These are phyloP conservation scores for Phalera bucephala DNA, from an alignment of 2,888 invertebrate genomes.

Conservation along the genomic window DNA sequence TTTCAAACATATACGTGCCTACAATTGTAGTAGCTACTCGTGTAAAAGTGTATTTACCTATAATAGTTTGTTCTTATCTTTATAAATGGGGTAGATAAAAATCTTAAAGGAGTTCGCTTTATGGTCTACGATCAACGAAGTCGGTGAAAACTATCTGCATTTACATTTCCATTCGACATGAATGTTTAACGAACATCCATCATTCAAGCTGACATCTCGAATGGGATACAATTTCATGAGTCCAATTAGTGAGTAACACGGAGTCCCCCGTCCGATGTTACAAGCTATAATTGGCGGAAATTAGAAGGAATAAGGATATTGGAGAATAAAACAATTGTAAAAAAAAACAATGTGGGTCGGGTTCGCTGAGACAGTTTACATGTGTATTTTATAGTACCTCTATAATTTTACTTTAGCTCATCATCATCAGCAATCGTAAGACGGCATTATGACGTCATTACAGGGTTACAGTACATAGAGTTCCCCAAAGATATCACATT, in stretches of 20 bases:
- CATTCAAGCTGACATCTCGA: slow-evolving; percentile 38
- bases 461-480: too few species aligned
- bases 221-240: slow-evolving; percentile 54
- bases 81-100: slow-evolving; percentile 32
- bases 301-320: slow-evolving; percentile 1
- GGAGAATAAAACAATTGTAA: background rate
- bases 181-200: slow-evolving; percentile 59
- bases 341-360: too few species aligned
- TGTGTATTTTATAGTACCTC: too few species aligned
- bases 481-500: too few species aligned
- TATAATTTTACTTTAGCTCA: too few species aligned
- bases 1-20: too few species aligned
- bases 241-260: slow-evolving; percentile 68
- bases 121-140: slow-evolving; percentile 45
- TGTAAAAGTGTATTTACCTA: too few species aligned
- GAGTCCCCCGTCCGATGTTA: slow-evolving; percentile 32
- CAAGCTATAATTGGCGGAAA: background rate
- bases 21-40: too few species aligned
- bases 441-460: too few species aligned
- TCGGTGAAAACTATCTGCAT: slow-evolving; percentile 44
- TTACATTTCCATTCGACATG: slow-evolving; percentile 53
- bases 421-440: too few species aligned
- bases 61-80: too few species aligned
- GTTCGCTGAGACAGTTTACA: too few species aligned
- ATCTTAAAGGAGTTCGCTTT: slow-evolving; percentile 17